Evolutionary conservation across 2,888 invertebrate genomes (phyloP).

Genomic region (Tridacna crocea): DNA sequence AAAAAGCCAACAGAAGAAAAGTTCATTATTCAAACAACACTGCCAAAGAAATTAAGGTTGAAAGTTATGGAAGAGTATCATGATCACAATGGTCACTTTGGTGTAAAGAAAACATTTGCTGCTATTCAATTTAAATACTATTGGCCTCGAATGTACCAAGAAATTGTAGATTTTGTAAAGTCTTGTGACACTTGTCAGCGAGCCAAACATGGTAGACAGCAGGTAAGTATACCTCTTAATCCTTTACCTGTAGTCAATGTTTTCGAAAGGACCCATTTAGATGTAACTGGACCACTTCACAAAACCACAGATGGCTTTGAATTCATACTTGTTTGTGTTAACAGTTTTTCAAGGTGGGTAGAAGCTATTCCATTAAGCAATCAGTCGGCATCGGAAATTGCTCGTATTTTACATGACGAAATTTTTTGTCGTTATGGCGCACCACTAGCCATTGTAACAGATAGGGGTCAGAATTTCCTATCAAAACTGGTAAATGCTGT

Average conservation of each 20-base stretch:
- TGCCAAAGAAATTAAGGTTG: conserved; percentile 29
- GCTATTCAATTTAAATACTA: conserved; percentile 42
- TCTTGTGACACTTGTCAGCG: conserved; percentile 41
- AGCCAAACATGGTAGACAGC: conserved; percentile 43
- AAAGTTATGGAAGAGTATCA: conserved; percentile 14
- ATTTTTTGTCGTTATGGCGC: conserved; percentile 57
- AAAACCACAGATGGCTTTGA: conserved; percentile 46
- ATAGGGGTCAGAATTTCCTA: conserved; percentile 36
- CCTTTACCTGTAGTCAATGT: conserved; percentile 42
- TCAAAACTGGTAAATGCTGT: neutral
- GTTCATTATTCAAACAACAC: conserved; percentile 29
- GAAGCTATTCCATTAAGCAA: conserved; percentile 42
- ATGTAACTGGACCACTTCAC: conserved; percentile 47
- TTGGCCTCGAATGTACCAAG: conserved; percentile 55
- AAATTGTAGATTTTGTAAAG: conserved; percentile 41
- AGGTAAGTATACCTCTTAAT: conserved; percentile 51
- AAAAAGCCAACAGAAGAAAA: conserved; percentile 28
- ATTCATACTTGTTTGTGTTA: conserved; percentile 34
- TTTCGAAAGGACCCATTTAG: conserved; percentile 48
- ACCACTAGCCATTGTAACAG: conserved; percentile 40
- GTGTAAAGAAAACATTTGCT: conserved; percentile 1
- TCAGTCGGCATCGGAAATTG: conserved; percentile 47
- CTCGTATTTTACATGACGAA: conserved; percentile 46
- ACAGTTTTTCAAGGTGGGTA: conserved; percentile 46
- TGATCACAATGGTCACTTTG: neutral